phyloP scores from a whole-genome alignment of 37 sponge, comb jelly and placozoan genomes.

The Ephydatia muelleri region DNA sequence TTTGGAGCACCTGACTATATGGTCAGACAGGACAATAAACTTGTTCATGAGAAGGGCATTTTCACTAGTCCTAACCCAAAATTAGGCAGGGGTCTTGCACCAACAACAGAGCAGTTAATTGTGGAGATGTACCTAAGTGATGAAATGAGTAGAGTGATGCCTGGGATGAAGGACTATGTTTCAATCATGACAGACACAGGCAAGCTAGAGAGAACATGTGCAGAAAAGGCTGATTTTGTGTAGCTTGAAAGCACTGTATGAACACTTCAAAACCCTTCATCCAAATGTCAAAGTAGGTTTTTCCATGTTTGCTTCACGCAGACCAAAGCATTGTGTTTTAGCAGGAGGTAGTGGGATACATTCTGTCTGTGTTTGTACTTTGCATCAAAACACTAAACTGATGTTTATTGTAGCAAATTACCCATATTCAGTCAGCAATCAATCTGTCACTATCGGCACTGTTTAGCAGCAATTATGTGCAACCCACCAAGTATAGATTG shows the following conservation, averaged over 20 bases:
- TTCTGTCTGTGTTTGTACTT: slow-evolving; percentile 45
- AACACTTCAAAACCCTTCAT: slow-evolving; percentile 6
- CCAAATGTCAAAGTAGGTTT: slow-evolving; percentile 26
- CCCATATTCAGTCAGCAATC: neutral
- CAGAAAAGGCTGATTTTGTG: slow-evolving; percentile 29
- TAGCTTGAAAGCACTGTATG: slow-evolving; percentile 14
- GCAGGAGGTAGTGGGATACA: slow-evolving; percentile 44
- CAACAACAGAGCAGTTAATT: neutral
- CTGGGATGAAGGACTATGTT: slow-evolving; percentile 31
- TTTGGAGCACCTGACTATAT: slow-evolving; percentile 10
- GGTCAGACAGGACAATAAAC: slow-evolving; percentile 27
- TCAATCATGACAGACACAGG: slow-evolving; percentile 7
- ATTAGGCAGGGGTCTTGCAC: slow-evolving; percentile 1
- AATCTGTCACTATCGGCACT: neutral
- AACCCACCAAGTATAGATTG: slow-evolving; percentile 16
- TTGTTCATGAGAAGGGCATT: slow-evolving; percentile 25
- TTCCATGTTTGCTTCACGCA: slow-evolving; percentile 27
- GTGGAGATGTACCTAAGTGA: slow-evolving; percentile 19
- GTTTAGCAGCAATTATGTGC: too few relatives aligned
- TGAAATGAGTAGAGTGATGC: slow-evolving; percentile 34
- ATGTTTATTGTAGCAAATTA: slow-evolving; percentile 20
- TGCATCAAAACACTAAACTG: slow-evolving; percentile 36
- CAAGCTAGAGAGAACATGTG: slow-evolving; percentile 14
- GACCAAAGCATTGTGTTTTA: slow-evolving; percentile 34
- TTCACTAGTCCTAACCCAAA: slow-evolving; percentile 28